Percentiles rank a stretch among this genome's conserved stretches.
Evolutionary conservation across 1,140 invertebrate species (phyloP).

Genomic region (Hypothenemus hampei): DNA sequence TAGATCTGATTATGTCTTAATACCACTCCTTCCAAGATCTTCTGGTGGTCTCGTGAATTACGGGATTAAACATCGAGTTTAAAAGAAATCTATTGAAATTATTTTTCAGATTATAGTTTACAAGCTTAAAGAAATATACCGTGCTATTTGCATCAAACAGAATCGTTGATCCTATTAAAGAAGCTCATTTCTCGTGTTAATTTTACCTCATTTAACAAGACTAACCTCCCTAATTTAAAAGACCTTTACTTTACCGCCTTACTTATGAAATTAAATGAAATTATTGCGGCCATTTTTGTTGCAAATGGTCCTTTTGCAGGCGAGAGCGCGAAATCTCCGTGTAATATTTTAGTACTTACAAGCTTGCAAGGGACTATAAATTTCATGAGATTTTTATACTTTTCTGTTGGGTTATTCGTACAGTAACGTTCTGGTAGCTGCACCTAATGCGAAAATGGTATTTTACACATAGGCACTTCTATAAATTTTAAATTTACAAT

Average conservation of each 20-base stretch:
- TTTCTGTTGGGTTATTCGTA: conserved; percentile 11
- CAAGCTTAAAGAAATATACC: neutral
- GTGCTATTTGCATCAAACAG: too few species aligned
- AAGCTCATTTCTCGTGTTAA: conserved; percentile 9
- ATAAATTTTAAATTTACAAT: too few species aligned
- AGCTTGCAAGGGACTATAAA: conserved; percentile 18
- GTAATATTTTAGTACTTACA: conserved; percentile 22
- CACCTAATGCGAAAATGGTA: too few species aligned
- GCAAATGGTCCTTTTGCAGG: conserved; percentile 18
- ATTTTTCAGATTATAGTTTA: neutral
- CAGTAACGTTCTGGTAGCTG: too few species aligned
- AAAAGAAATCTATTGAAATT: neutral
- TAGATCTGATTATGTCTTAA: neutral
- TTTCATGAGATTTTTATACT: conserved; percentile 11
- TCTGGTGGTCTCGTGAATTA: neutral
- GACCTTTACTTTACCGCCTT: conserved; percentile 17
- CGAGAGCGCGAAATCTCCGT: conserved; percentile 12
- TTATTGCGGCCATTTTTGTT: conserved; percentile 24
- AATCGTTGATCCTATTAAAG: neutral
- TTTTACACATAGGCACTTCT: too few species aligned
- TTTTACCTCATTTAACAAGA: conserved; percentile 7
- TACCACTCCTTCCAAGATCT: neutral
- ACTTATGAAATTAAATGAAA: conserved; percentile 20
- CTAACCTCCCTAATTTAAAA: conserved; percentile 13
- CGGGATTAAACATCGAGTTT: neutral